A percentile compares a stretch with the other conserved stretches of the same genome.
These are phyloP conservation scores for Pseudolaguvia tuberculata DNA, from an alignment of 2,113 vertebrate species.

Conservation along the genomic window DNA sequence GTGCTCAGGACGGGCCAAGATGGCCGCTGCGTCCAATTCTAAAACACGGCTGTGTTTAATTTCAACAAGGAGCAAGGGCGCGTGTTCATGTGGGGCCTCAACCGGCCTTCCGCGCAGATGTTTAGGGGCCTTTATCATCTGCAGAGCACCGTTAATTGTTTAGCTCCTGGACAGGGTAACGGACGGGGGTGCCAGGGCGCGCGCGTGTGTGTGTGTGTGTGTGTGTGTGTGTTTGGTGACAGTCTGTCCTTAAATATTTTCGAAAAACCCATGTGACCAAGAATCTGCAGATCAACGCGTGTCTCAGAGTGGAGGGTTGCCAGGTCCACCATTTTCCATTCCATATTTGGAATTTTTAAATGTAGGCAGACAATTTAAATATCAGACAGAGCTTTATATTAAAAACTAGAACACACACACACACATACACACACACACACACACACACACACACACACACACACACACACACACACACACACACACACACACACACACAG, in stretches of 20 bases:
- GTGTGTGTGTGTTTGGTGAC: slow-evolving; percentile 1
- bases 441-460: slow-evolving; percentile 14
- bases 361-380: too few species aligned
- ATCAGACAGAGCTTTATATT: too few species aligned
- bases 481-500: too few species aligned
- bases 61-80: slow-evolving; percentile 60
- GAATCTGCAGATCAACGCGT: too few species aligned
- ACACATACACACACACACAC: slow-evolving; percentile 4
- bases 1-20: slow-evolving; percentile 55
- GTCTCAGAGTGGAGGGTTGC: too few species aligned
- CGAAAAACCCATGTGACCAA: too few species aligned
- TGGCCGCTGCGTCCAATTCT: slow-evolving; percentile 29
- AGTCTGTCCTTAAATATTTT: too few species aligned
- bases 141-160: slow-evolving; percentile 63
- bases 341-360: too few species aligned
- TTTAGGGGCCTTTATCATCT: slow-evolving; percentile 67
- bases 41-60: slow-evolving; percentile 48
- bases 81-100: slow-evolving; percentile 50
- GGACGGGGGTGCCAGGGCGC: slow-evolving; percentile 57
- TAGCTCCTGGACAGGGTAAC: slow-evolving; percentile 59
- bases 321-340: too few species aligned
- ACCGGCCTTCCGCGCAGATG: slow-evolving; percentile 65
- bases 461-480: too few species aligned
- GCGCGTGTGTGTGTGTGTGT: slow-evolving; percentile 16
- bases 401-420: neutral